Evolutionary conservation across 2,113 vertebrate species (phyloP).

Genomic region (Gavia stellata): DNA sequence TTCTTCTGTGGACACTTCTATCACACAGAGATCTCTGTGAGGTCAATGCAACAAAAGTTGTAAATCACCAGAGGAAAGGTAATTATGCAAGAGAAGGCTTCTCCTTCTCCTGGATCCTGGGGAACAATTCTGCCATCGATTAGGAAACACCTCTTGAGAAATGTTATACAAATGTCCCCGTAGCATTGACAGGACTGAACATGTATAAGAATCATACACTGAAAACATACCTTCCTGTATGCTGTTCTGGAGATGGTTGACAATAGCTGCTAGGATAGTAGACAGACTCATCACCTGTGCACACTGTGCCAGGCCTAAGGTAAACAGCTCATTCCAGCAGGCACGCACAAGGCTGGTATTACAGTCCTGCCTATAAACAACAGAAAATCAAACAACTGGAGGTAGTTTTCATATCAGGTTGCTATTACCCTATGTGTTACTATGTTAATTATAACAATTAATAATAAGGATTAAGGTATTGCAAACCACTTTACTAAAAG

Average conservation of each 20-base stretch:
- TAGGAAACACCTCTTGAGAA: background rate
- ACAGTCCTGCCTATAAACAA: conserved; percentile 85
- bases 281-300: conserved; percentile 97
- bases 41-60: background rate
- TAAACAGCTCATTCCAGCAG: conserved; percentile 98
- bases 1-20: background rate
- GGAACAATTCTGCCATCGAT: background rate
- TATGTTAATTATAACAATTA: background rate
- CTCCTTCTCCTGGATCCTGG: background rate
- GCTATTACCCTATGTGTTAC: background rate
- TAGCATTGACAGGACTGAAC: background rate
- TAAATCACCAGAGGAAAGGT: background rate
- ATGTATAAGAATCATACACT: background rate
- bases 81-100: background rate
- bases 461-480: background rate
- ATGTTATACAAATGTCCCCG: background rate
- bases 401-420: background rate
- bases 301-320: conserved; percentile 94
- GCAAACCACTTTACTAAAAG: background rate
- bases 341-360: conserved; percentile 93
- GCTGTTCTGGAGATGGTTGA: conserved; percentile 96
- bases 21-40: background rate
- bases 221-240: conserved; percentile 89
- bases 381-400: background rate
- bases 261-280: conserved; percentile 93